Evolutionary conservation across 2,888 invertebrate genomes (phyloP).

Genomic region (Ormyrus nitidulus): DNA sequence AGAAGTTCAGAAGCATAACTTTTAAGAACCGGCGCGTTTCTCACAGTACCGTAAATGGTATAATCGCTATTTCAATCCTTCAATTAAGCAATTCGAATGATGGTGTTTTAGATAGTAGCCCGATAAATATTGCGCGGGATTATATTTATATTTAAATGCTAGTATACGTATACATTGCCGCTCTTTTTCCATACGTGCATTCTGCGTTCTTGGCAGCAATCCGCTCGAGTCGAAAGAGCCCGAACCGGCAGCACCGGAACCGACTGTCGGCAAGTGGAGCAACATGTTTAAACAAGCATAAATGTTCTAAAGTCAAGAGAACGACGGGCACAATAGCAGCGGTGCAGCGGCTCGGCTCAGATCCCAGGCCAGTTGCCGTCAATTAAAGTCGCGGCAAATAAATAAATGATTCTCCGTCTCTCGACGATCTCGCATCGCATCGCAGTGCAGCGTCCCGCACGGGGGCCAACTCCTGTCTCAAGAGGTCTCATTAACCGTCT

Average conservation of each 20-base stretch:
- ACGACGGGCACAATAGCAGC: constrained; percentile 17
- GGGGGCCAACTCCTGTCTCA: constrained; percentile 64
- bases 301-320: constrained; percentile 52
- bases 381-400: constrained; percentile 69
- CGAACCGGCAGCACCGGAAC: too few relatives aligned
- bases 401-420: constrained; percentile 64
- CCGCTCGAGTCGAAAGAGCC: too few relatives aligned
- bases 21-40: background rate
- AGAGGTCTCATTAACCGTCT: constrained; percentile 72
- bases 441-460: background rate
- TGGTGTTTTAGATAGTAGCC: constrained; percentile 10
- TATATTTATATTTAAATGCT: constrained; percentile 5
- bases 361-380: constrained; percentile 67
- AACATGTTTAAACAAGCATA: background rate
- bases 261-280: background rate
- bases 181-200: too few relatives aligned
- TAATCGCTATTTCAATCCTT: constrained; percentile 17
- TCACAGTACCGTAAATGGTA: constrained; percentile 22
- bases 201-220: too few relatives aligned
- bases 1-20: constrained; percentile 7
- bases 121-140: background rate
- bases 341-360: constrained; percentile 2
- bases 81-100: constrained; percentile 30
- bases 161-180: too few relatives aligned
- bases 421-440: constrained; percentile 14